Evolutionary conservation across 1,140 invertebrate genomes (phyloP).

Genomic region (Colletes gigas): DNA sequence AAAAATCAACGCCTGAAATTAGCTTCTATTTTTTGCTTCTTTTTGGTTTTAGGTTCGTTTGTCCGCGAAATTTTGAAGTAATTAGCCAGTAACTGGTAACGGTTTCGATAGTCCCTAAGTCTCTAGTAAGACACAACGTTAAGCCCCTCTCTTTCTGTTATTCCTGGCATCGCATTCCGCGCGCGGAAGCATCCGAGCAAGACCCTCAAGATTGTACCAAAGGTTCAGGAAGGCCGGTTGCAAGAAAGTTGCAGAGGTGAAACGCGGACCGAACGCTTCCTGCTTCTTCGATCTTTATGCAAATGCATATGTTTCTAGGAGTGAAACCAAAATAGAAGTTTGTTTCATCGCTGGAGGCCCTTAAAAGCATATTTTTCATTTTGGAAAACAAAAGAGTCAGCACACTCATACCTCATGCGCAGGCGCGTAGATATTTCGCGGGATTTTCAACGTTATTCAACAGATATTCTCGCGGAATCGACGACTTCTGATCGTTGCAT

Average conservation of each 20-base stretch:
- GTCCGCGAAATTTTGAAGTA: slow-evolving; percentile 19
- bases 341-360: no score
- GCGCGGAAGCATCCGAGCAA: slow-evolving; percentile 23
- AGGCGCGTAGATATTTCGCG: no score
- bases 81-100: slow-evolving; percentile 7
- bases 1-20: not conserved
- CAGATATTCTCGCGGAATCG: no score
- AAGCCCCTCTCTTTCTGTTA: slow-evolving; percentile 12
- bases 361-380: no score
- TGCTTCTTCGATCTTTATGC: not conserved
- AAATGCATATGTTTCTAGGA: no score
- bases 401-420: no score
- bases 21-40: not conserved
- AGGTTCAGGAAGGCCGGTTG: not conserved
- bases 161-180: slow-evolving; percentile 18
- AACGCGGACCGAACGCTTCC: not conserved
- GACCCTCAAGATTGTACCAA: slow-evolving; percentile 21
- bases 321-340: no score
- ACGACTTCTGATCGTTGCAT: not conserved
- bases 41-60: slow-evolving; percentile 18
- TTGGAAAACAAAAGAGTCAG: no score
- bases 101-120: no score
- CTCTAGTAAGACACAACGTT: slow-evolving; percentile 8
- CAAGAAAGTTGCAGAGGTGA: not conserved
- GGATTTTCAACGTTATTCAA: no score